Evolutionary conservation across 2,797 vertebrate genomes (phyloP), one percentile per base, ranked within the genome.

Genomic region (Neosilurus hyrtlii): DNA sequence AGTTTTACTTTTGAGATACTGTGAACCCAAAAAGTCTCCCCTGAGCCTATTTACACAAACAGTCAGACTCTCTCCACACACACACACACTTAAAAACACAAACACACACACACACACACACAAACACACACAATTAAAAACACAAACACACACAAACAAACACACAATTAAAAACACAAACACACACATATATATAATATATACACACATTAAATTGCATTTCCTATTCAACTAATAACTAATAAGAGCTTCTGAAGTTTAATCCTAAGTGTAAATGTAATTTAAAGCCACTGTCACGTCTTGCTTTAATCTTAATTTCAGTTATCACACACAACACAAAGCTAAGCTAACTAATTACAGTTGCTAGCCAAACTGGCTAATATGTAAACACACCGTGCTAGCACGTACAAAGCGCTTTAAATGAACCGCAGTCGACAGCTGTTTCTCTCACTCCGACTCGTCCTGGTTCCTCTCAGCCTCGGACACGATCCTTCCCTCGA

Each of bases 361-460:
- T 72, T 65, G 70, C 84, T 86, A 35, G 74, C 81, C 66, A 70
- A 22, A 63, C 79, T 74, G 77, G 75, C 84, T 85, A 85, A 85
- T 85, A 86, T 91, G 90, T 92, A 92, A 92, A 93, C 92, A 92
- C 43, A 43, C 43, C 4, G 84, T 70, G 81, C 61, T 76, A 78
- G 67, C 26, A 20, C 16, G 15, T 20, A 16, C 63, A 52, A 57
- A 20, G 43, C 71, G 43, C 68, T 71, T 8, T 35, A 61, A 59
- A 61, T 54, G 35, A 11, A 67, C 16, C 49, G 24, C 52, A 51
- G 70, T 30, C 71, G 59, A 22, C 26, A 57, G 49, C 59, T 57
- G 14, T 0, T 22, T 62, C 30, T 43, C 84, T 86, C 75, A 86
- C 84, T 76, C 18, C 20, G 49, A 49, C 37, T 30, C 51, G 56